Evolutionary conservation across 2,113 vertebrate genomes (phyloP).

Genomic region (Acanthisitta chloris): DNA sequence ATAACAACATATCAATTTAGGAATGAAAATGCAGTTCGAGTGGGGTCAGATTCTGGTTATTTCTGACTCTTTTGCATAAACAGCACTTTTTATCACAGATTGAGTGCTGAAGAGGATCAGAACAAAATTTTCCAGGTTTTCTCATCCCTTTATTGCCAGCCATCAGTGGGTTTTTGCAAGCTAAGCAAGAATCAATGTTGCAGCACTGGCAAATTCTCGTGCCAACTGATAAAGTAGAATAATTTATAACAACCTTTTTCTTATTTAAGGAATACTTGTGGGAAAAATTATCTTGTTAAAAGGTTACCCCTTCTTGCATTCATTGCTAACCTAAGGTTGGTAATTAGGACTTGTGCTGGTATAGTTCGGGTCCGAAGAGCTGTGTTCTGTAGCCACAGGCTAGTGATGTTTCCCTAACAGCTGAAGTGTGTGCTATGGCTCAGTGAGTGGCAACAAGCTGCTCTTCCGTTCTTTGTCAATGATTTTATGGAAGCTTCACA

Average conservation of each 20-base stretch:
- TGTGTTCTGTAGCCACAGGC: neutral
- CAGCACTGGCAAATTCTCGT: neutral
- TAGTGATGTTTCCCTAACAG: neutral
- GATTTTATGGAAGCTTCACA: neutral
- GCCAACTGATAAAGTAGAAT: slow-evolving; percentile 14
- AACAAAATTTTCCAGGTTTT: slow-evolving; percentile 8
- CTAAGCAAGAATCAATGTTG: slow-evolving; percentile 34
- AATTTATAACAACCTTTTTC: neutral
- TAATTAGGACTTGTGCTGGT: neutral
- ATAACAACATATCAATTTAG: neutral
- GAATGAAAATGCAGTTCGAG: neutral
- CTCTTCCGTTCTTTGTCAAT: neutral
- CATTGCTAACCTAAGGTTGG: neutral
- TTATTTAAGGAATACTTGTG: neutral
- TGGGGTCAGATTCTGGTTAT: slow-evolving; percentile 22
- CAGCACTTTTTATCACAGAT: neutral
- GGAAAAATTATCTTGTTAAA: neutral
- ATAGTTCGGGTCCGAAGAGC: neutral
- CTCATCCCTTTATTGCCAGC: slow-evolving; percentile 31
- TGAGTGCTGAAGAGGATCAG: neutral
- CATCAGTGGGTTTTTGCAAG: neutral
- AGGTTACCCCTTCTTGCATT: neutral
- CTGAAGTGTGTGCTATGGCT: neutral
- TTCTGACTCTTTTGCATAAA: slow-evolving; percentile 7
- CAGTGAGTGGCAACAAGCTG: neutral